phyloP scores from a whole-genome alignment of 2,113 vertebrate genomes.

The Aleadryas rufinucha region DNA sequence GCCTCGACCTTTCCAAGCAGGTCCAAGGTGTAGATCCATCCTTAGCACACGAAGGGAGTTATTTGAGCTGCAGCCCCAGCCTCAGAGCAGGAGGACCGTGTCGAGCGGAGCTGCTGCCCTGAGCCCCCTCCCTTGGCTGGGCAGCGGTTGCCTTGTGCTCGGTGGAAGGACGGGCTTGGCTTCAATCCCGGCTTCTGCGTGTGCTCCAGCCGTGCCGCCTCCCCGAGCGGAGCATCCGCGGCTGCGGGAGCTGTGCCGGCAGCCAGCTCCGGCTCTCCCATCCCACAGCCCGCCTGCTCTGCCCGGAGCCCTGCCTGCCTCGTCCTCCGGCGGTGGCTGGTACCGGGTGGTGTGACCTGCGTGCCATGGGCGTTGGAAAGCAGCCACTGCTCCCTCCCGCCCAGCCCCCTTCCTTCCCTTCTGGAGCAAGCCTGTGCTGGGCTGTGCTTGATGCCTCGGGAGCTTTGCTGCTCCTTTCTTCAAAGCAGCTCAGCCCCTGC shows the following conservation, averaged over 20 bases:
- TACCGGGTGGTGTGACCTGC: conserved; percentile 21
- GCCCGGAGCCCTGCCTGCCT: not conserved
- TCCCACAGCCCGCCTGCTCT: not conserved
- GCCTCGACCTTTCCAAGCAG: not conserved
- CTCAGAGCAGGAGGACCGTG: not conserved
- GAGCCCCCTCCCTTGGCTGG: not conserved
- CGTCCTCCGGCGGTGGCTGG: not conserved
- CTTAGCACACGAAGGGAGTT: not conserved
- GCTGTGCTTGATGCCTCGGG: conserved; percentile 7
- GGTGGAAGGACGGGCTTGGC: not conserved
- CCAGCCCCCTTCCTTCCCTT: conserved; percentile 3
- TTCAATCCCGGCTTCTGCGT: not conserved
- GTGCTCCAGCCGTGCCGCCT: not conserved
- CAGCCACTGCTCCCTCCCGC: not conserved
- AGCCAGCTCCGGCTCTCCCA: not conserved
- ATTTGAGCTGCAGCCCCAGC: not conserved
- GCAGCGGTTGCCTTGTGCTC: not conserved
- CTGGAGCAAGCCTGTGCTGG: conserved; percentile 17
- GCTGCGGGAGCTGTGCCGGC: not conserved
- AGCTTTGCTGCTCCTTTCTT: conserved; percentile 3
- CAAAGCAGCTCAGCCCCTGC: not conserved
- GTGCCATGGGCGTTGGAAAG: not conserved
- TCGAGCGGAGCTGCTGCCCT: not conserved
- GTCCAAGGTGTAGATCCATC: not conserved
- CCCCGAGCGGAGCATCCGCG: not conserved